Evolutionary conservation across 2,888 invertebrate species (phyloP).

Genomic region (Melitaea athalia): DNA sequence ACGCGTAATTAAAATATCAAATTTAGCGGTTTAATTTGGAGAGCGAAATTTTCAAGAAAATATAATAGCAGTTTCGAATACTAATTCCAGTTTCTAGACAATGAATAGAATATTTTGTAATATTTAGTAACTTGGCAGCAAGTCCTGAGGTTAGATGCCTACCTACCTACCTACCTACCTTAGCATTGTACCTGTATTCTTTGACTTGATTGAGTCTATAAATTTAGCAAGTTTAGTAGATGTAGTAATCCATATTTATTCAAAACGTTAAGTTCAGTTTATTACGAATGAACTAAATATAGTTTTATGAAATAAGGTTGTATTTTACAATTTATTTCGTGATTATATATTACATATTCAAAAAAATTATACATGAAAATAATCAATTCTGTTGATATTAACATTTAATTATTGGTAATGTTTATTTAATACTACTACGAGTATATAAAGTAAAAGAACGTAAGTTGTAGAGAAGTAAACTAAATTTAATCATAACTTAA

Average conservation of each 20-base stretch:
- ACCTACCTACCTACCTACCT: not conserved
- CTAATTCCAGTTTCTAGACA: constrained; percentile 16
- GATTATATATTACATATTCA: too few species aligned
- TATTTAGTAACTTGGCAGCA: constrained; percentile 56
- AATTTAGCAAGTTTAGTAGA: not conserved
- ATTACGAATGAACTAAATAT: too few species aligned
- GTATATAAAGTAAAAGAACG: too few species aligned
- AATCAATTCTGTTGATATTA: too few species aligned
- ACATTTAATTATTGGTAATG: too few species aligned
- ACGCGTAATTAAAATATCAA: not conserved
- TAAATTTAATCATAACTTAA: too few species aligned
- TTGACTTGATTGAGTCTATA: not conserved
- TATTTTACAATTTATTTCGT: too few species aligned
- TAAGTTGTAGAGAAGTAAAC: too few species aligned
- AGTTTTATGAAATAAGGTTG: too few species aligned
- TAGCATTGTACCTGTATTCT: constrained; percentile 4
- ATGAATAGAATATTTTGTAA: constrained; percentile 70
- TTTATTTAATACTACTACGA: too few species aligned
- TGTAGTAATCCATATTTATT: not conserved
- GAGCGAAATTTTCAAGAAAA: constrained; percentile 2
- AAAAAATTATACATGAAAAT: too few species aligned
- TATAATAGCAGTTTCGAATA: constrained; percentile 7
- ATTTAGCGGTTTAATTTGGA: not conserved
- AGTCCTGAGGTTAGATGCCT: constrained; percentile 1
- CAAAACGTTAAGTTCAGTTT: too few species aligned